phyloP scores from a whole-genome alignment of 2,797 vertebrate genomes.

The Phylloscopus collybita region DNA sequence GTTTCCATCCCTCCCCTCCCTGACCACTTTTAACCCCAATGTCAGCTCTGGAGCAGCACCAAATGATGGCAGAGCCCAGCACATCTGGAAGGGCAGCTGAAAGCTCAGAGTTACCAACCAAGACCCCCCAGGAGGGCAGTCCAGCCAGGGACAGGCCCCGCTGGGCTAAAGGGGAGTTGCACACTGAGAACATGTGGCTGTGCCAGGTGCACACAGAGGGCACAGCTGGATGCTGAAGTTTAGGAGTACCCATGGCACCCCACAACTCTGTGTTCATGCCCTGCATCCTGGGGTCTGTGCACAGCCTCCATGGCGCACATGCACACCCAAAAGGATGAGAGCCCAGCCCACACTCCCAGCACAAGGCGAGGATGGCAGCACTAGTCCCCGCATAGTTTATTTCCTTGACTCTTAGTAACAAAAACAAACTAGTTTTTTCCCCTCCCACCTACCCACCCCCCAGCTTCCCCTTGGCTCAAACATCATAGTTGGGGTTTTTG shows the following conservation, averaged over 20 bases:
- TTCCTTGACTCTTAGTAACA: conserved; percentile 39
- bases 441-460: neutral
- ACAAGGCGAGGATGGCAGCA: neutral
- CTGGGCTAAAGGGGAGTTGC: neutral
- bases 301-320: fast-evolving
- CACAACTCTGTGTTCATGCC: fast-evolving
- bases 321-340: neutral
- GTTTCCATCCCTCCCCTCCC: neutral
- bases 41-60: neutral
- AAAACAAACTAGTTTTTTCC: neutral
- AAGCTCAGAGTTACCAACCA: neutral
- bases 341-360: fast-evolving
- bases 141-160: neutral
- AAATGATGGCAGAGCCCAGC: neutral
- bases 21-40: neutral
- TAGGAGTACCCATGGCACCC: neutral
- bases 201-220: neutral
- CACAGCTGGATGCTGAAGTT: neutral
- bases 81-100: fast-evolving
- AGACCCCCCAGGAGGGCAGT: neutral
- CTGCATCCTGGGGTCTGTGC: neutral
- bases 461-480: conserved; percentile 71
- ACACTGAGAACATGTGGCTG: neutral
- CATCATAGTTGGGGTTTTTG: conserved; percentile 96
- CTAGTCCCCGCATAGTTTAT: conserved; percentile 5